Base-by-base conservation (phyloP, 2,888 invertebrate genomes). In the Steinernema carpocapsae region DNA sequence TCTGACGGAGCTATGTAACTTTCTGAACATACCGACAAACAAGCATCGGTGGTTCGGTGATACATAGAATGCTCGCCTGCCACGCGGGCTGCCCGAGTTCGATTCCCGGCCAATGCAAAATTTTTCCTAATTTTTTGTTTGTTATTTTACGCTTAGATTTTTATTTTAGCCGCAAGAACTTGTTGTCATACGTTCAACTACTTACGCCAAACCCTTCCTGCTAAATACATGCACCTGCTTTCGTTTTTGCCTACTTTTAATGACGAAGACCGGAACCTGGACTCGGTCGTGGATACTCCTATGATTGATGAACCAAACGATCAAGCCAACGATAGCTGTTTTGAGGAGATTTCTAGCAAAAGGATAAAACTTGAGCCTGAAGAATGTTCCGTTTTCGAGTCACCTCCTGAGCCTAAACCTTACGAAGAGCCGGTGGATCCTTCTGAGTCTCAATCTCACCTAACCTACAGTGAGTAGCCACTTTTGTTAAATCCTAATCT, bases 31-130 rank as follows among this genome's bases (percentile, higher is more conserved):
- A 10, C 43, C 43, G 43, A 43, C n/a, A n/a, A n/a, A n/a, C n/a
- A n/a, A n/a, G n/a, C n/a, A n/a, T n/a, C n/a, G n/a, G n/a, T n/a
- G n/a, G n/a, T n/a, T n/a, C n/a, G n/a, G n/a, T n/a, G n/a, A n/a
- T n/a, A n/a, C n/a, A n/a, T 83, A 83, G 83, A 83, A 84, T 84
- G 81, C 80, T 84, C 83, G 83, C 84, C 82, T 83, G 84, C 83
- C 83, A 83, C 83, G 83, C 83, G 84, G 80, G 82, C 80, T 84
- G 74, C 84, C 83, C 84, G 81, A 77, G 83, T 84, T 83, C 84
- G 84, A 83, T 83, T 83, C 83, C 84, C 84, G 83, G 83, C 76
- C 81, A 80, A 81, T 79, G 81, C 81, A 81, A 94, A 32, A 71
- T 22, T 17, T 52, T 52, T 48, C 7, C n/a, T n/a, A n/a, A n/a